phyloP scores from a whole-genome alignment of 2,113 vertebrate genomes.

The Brachyhypopomus occidentalis region DNA sequence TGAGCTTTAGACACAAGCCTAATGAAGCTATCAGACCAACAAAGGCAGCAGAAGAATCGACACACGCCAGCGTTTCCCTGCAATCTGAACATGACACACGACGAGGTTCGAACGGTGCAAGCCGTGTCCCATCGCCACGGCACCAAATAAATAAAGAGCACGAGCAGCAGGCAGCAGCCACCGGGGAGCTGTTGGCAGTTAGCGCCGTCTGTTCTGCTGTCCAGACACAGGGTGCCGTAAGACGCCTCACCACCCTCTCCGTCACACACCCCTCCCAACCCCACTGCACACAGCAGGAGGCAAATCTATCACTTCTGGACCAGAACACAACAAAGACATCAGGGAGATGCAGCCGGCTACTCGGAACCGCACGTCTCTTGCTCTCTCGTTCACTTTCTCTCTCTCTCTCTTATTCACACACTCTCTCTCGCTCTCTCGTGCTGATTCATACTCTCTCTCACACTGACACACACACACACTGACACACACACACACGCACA shows the following conservation, averaged over 20 bases:
- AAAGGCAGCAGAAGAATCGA: not conserved
- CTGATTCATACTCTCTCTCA: too few species aligned
- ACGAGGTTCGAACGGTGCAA: not conserved
- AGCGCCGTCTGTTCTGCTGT: not conserved
- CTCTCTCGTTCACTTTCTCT: not conserved
- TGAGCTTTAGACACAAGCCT: constrained; percentile 6
- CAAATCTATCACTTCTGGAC: constrained; percentile 44
- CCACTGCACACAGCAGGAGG: constrained; percentile 3
- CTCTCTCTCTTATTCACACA: not conserved
- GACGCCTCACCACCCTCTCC: constrained; percentile 15
- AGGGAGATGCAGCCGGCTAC: constrained; percentile 23
- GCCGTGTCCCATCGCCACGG: not conserved
- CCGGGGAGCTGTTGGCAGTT: constrained; percentile 10
- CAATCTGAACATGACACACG: not conserved
- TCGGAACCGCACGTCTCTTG: constrained; percentile 13
- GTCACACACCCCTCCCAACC: not conserved
- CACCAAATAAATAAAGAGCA: not conserved
- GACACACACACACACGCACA: not conserved
- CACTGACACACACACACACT: too few species aligned
- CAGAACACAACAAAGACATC: constrained; percentile 41
- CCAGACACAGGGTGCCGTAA: constrained; percentile 16
- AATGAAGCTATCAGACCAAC: constrained; percentile 21
- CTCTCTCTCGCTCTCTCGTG: not conserved
- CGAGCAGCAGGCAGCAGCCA: constrained; percentile 2
- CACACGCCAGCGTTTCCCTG: not conserved